Percentiles rank a stretch among this genome's conserved stretches.
phyloP scores from a whole-genome alignment of 2,113 vertebrate genomes.

The Scomber japonicus region DNA sequence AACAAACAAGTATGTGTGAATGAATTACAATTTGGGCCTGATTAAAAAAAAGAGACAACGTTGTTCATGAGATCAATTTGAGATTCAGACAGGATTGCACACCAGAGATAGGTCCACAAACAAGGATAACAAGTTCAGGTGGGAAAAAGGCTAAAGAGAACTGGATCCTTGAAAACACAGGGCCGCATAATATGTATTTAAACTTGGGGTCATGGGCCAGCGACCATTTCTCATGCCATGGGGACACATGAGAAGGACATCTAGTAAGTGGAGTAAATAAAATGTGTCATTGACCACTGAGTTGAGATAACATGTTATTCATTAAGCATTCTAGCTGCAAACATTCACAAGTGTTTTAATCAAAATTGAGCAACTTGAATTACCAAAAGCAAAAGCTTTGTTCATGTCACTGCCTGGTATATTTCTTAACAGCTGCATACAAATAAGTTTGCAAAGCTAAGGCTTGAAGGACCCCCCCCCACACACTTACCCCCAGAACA shows the following conservation, averaged over 20 bases:
- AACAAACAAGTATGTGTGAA: too few relatives aligned
- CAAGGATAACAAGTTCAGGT: conserved; percentile 15
- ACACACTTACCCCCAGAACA: too few relatives aligned
- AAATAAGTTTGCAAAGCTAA: neutral
- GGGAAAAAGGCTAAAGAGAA: conserved; percentile 16
- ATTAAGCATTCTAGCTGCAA: conserved; percentile 23
- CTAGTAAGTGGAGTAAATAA: conserved; percentile 60
- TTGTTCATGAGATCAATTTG: neutral
- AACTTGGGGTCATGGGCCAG: conserved; percentile 65
- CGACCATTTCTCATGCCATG: conserved; percentile 67
- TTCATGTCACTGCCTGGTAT: neutral
- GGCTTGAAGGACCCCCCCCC: neutral
- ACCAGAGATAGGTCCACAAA: conserved; percentile 28
- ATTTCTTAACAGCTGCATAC: neutral
- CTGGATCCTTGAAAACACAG: conserved; percentile 42
- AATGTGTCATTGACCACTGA: conserved; percentile 61
- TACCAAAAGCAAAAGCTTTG: neutral
- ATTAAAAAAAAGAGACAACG: too few relatives aligned
- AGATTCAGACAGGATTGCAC: neutral
- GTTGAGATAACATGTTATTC: conserved; percentile 57
- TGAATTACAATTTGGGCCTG: neutral
- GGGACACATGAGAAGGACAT: conserved; percentile 66
- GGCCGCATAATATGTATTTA: conserved; percentile 63
- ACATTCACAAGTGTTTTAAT: neutral
- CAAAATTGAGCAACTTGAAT: conserved; percentile 1